Conservation (phyloP, 2,888 invertebrate species). For the Cephus nigrinus region DNA sequence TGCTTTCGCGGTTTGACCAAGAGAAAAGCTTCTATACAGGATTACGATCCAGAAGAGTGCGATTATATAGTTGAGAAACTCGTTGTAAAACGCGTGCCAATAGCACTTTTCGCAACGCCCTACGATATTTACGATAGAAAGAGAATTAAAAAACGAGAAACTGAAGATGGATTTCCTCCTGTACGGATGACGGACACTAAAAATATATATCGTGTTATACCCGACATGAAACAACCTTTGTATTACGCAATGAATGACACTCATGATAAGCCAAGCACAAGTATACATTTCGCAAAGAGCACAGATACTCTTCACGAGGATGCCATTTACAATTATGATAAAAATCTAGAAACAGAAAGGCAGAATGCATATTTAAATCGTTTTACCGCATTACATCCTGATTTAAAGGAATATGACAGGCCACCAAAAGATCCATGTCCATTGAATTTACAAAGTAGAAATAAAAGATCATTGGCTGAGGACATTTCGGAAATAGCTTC, state of each 20-base stretch:
- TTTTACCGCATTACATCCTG: conserved; percentile 31
- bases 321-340: neutral
- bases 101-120: conserved; percentile 31
- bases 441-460: conserved; percentile 23
- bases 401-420: conserved; percentile 36
- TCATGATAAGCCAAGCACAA: neutral
- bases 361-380: conserved; percentile 17
- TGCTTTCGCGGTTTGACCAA: conserved; percentile 13
- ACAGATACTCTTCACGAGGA: neutral
- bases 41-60: conserved; percentile 27
- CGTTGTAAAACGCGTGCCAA: conserved; percentile 42
- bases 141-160: neutral
- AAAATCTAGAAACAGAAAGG: neutral
- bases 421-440: conserved; percentile 33
- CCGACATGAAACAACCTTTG: neutral
- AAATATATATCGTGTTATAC: neutral
- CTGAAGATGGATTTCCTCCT: neutral
- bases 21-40: conserved; percentile 3
- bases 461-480: conserved; percentile 32
- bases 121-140: conserved; percentile 21
- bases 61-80: conserved; percentile 51
- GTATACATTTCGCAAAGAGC: neutral
- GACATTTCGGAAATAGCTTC: conserved; percentile 34
- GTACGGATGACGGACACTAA: neutral
- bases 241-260: neutral